Conservation (phyloP, 1,140 invertebrate species). For the Drosophila erecta region DNA sequence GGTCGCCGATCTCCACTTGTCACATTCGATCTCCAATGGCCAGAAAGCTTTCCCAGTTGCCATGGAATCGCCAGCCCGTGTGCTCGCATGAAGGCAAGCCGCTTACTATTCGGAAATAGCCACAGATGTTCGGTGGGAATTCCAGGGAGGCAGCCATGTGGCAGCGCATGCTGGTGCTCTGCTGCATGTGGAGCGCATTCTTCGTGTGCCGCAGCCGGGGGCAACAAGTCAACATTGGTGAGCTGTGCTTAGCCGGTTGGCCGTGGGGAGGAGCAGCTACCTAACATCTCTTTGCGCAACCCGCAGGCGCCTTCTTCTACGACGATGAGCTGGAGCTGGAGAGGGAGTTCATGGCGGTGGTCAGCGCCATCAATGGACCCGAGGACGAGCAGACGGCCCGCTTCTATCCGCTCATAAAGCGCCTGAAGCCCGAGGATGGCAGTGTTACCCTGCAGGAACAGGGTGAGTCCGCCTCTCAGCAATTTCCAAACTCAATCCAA, state of each 20-base stretch:
- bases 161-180: conserved; percentile 49
- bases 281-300: neutral
- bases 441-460: conserved; percentile 66
- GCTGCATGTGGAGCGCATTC: conserved; percentile 69
- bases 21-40: conserved; percentile 23
- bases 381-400: conserved; percentile 41
- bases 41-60: conserved; percentile 27
- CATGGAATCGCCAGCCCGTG: conserved; percentile 10
- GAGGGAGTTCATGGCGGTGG: conserved; percentile 84
- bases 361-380: conserved; percentile 78
- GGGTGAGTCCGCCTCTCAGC: conserved; percentile 60
- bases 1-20: conserved; percentile 9
- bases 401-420: conserved; percentile 54
- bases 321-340: conserved; percentile 83
- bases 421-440: conserved; percentile 55
- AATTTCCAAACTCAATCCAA: too few relatives aligned
- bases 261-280: neutral
- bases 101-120: conserved; percentile 45
- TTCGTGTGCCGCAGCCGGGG: conserved; percentile 46
- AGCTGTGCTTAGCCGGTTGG: conserved; percentile 2
- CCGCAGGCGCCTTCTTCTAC: conserved; percentile 84
- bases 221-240: conserved; percentile 78
- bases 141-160: conserved; percentile 58
- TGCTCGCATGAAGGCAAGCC: conserved; percentile 21
- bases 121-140: conserved; percentile 25